Conservation (phyloP, 2,113 vertebrate species). For the Spermophilus dauricus region DNA sequence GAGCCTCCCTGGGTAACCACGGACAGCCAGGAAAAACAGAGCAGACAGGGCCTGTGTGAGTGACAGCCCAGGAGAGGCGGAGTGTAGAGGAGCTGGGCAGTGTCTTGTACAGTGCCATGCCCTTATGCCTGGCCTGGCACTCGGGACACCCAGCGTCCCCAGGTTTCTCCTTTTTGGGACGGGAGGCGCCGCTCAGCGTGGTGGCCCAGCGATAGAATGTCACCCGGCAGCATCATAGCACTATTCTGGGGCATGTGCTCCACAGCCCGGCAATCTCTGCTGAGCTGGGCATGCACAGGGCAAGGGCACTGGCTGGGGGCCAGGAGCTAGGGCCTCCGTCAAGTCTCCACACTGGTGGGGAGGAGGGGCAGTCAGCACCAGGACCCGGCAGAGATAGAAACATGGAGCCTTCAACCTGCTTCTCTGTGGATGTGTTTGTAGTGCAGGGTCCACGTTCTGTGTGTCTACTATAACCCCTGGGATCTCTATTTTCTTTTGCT, state of each 20-base stretch:
- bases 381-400: neutral
- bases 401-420: neutral
- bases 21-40: neutral
- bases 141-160: neutral
- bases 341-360: neutral
- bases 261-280: conserved; percentile 56
- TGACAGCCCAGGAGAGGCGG: neutral
- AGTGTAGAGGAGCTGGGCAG: neutral
- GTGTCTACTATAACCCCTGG: neutral
- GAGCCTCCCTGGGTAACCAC: neutral
- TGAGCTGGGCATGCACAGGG: conserved; percentile 64
- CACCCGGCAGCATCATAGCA: conserved; percentile 62
- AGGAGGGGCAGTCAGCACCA: neutral
- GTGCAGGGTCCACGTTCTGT: neutral
- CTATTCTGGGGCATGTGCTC: conserved; percentile 74
- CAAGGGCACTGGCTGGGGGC: conserved; percentile 62
- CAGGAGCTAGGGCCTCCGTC: conserved; percentile 51
- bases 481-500: neutral
- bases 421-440: neutral
- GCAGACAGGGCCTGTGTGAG: neutral
- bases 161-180: conserved; percentile 60
- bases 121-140: neutral
- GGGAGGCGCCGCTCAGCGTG: neutral
- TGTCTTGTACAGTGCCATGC: neutral
- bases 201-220: conserved; percentile 62